Conservation (phyloP, 2,113 vertebrate genomes). For the Cricetomys ansorgei region DNA sequence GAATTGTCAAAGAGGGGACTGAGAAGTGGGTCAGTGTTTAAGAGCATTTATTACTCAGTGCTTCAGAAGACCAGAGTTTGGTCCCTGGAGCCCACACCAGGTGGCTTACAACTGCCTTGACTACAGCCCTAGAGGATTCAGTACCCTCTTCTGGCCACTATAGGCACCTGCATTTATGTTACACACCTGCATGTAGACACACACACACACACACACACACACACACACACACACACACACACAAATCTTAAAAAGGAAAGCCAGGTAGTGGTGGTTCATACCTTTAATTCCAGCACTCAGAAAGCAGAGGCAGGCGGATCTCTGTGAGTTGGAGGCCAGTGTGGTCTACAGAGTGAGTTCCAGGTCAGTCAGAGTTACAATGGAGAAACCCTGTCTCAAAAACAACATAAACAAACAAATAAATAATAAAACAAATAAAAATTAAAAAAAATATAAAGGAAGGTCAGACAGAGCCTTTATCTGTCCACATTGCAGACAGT, state of each 20-base stretch:
- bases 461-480: accelerated
- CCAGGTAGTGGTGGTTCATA: too few relatives aligned
- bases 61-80: not conserved
- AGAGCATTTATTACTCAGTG: not conserved
- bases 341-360: too few relatives aligned
- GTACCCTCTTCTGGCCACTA: not conserved
- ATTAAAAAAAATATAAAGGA: not conserved
- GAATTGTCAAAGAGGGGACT: not conserved
- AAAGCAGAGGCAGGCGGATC: too few relatives aligned
- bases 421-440: not conserved
- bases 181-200: not conserved
- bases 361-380: too few relatives aligned
- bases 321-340: too few relatives aligned
- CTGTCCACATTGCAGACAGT: not conserved
- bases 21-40: not conserved
- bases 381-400: too few relatives aligned
- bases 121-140: not conserved
- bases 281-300: too few relatives aligned
- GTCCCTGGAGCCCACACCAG: not conserved
- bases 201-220: not conserved
- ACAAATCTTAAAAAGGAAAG: too few relatives aligned
- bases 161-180: not conserved
- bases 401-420: not conserved
- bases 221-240: not conserved
- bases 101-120: not conserved